Evolutionary conservation across 2,113 vertebrate genomes (phyloP), one percentile per base, ranked within the genome.

Genomic region (Mesembrinibis cayennensis): DNA sequence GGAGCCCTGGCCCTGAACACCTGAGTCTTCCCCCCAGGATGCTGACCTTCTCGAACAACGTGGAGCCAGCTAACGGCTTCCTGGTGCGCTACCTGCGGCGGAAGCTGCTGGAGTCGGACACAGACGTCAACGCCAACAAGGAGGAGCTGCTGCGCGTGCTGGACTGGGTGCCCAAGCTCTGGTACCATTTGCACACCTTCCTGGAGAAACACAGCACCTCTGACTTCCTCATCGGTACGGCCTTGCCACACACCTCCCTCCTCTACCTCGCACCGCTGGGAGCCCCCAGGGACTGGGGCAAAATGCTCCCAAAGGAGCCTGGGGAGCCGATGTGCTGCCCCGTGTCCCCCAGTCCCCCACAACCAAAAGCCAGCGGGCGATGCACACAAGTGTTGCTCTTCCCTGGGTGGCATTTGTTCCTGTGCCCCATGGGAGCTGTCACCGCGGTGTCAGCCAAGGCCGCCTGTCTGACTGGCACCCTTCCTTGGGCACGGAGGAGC

Each of bases 171-270:
- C 99, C 99, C 91, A 99, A 99, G 97, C 98, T 99, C 49, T 99
- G 99, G 99, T 99, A 99, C 93, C 99, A 99, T 84, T 98, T 99
- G 62, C 99, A 99, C 97, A 98, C 99, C 44, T 99, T 99, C 95
- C 98, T 99, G 95, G 99, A 99, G 98, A 99, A 99, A 94, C 99
- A 99, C 98, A 99, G 99, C 98, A 99, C 99, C 82, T 99, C 99
- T 0, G 99, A 99, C 97, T 99, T 99, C 97, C 99, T 99, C 97
- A 99, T 99, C 16, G 99, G 99, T 99, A 98, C 0, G 34, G 45
- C 62, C 34, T 29, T 59, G 36, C 44, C 6, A 1, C 21, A 2
- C 25, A 2, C 34, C 53, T 76, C 66, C 21, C 25, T 82, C 9
- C 74, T 63, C 80, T 78, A 6, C n/a, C 50, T 56, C 0, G 0